A percentile compares a stretch with the other conserved stretches of the same genome.
Evolutionary conservation across 2,113 vertebrate genomes (phyloP).

Genomic region (Athene noctua): DNA sequence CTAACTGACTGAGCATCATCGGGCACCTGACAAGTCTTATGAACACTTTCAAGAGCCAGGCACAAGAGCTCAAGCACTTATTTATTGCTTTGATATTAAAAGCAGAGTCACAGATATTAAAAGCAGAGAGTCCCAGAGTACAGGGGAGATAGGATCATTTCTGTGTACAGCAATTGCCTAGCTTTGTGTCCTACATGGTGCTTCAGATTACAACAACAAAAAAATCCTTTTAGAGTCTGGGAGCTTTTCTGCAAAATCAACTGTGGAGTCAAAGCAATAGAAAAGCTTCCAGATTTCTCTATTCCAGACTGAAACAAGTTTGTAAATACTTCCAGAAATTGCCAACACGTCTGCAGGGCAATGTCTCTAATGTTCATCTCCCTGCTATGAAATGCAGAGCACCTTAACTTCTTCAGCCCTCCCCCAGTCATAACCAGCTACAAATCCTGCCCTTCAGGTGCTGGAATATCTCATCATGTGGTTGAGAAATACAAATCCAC

Average conservation of each 20-base stretch:
- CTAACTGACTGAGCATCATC: not conserved
- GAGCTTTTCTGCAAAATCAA: not conserved
- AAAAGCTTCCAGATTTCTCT: not conserved
- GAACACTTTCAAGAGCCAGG: not conserved
- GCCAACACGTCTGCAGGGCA: not conserved
- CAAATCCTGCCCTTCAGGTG: not conserved
- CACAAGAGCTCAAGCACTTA: slow-evolving; percentile 3
- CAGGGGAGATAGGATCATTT: not conserved
- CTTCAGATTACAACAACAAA: not conserved
- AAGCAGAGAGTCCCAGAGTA: not conserved
- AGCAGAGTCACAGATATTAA: not conserved
- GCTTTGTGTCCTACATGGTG: not conserved
- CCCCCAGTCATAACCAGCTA: not conserved
- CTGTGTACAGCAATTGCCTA: not conserved
- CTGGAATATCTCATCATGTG: not conserved
- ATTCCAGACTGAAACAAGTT: not conserved
- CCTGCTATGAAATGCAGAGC: not conserved
- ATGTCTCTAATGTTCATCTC: not conserved
- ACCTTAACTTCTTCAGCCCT: not conserved
- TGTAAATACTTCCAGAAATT: not conserved
- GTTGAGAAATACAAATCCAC: not conserved
- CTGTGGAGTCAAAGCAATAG: not conserved
- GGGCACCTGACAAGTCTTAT: not conserved
- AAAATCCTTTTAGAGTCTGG: not conserved
- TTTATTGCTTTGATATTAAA: slow-evolving; percentile 46